These are phyloP conservation scores for Cynocephalus volans DNA, from an alignment of 2,113 vertebrate species.

Conservation along the genomic window DNA sequence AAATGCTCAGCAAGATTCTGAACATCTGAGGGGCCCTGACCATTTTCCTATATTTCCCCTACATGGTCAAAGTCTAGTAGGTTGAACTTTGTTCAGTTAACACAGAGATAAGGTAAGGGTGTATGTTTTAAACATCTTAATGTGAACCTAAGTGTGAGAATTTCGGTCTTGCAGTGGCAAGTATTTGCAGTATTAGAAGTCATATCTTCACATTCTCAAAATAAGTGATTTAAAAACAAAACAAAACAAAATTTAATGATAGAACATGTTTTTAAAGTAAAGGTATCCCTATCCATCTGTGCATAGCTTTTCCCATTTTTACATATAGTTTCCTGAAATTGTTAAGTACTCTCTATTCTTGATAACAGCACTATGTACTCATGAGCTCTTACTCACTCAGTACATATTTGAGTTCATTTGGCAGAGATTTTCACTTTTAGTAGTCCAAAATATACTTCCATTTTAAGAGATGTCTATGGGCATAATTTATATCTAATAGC, in stretches of 20 bases:
- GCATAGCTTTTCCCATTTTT: slow-evolving; percentile 23
- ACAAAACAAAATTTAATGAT: background rate
- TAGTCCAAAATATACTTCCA: background rate
- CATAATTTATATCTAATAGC: slow-evolving; percentile 36
- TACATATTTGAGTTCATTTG: background rate
- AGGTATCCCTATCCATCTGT: background rate
- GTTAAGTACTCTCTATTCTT: background rate
- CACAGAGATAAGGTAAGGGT: slow-evolving; percentile 37
- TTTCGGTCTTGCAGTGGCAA: background rate
- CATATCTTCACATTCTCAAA: slow-evolving; percentile 57
- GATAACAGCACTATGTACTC: background rate
- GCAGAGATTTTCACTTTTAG: background rate
- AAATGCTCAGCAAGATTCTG: no score
- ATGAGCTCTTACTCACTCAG: background rate
- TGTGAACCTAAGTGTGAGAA: background rate
- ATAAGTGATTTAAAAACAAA: slow-evolving; percentile 23
- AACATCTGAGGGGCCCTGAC: no score
- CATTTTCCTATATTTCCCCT: no score
- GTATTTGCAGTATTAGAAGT: background rate
- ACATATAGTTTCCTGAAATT: background rate
- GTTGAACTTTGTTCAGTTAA: slow-evolving; percentile 38
- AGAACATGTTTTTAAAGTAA: slow-evolving; percentile 24
- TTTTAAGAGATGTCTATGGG: slow-evolving; percentile 11
- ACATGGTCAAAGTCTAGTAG: slow-evolving; percentile 2
- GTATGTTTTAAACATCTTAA: slow-evolving; percentile 41